These are phyloP conservation scores for Lethrus apterus DNA, from an alignment of 1,140 invertebrate species.

Conservation along the genomic window DNA sequence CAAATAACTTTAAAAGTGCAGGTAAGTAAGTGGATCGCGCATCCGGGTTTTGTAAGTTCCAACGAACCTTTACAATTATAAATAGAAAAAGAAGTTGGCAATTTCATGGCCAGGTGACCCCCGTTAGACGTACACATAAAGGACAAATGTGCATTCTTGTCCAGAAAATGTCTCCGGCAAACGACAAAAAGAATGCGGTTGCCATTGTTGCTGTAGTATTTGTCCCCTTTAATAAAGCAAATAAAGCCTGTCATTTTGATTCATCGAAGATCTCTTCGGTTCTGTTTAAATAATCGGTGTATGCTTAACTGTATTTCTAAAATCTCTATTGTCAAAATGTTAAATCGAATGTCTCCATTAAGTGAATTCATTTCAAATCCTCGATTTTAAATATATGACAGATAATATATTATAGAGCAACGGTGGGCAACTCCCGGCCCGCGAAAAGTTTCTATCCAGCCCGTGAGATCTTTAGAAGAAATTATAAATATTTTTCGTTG, in stretches of 20 bases:
- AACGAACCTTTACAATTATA: conserved; percentile 1
- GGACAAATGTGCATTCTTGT: conserved; percentile 8
- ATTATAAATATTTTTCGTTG: no score
- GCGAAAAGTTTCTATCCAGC: no score
- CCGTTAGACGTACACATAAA: conserved; percentile 9
- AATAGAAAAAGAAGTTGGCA: conserved; percentile 17
- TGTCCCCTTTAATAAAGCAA: conserved; percentile 9
- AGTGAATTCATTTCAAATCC: no score
- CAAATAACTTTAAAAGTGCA: neutral
- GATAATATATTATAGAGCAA: no score
- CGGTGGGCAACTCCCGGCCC: no score
- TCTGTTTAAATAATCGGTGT: no score
- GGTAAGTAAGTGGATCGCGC: conserved; percentile 8
- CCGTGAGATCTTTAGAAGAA: no score
- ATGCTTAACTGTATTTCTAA: no score
- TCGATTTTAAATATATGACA: no score
- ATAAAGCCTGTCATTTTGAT: conserved; percentile 13
- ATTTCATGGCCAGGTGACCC: conserved; percentile 26
- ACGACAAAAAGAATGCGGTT: conserved; percentile 10
- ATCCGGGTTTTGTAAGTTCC: neutral
- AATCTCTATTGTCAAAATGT: no score
- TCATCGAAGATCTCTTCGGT: neutral
- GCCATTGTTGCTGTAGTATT: conserved; percentile 10
- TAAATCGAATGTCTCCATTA: no score
- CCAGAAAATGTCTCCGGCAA: neutral